Percentiles rank a stretch among this genome's conserved stretches.
These are phyloP conservation scores for Gallinago nigripennis DNA, from an alignment of 2,797 vertebrate genomes.

Conservation along the genomic window DNA sequence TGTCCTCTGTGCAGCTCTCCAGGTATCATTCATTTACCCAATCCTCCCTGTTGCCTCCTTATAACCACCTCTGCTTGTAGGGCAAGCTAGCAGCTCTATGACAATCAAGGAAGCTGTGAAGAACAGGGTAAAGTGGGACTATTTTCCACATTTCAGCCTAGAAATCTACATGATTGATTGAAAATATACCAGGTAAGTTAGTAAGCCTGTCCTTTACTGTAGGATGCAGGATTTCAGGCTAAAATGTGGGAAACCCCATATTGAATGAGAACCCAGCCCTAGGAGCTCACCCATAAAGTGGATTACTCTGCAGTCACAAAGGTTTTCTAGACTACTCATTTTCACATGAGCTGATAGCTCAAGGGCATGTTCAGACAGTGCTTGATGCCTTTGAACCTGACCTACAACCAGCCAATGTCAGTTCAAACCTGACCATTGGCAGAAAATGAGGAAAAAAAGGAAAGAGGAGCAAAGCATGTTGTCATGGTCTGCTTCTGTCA, in stretches of 20 bases:
- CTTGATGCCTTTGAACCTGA: conserved; percentile 47
- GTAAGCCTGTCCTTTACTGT: not conserved
- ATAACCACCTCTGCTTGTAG: not conserved
- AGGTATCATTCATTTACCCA: not conserved
- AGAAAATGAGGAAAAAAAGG: not conserved
- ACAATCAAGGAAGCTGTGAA: not conserved
- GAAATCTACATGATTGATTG: not conserved
- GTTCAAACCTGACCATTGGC: not conserved
- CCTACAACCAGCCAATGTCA: conserved; percentile 40
- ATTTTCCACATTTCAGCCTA: not conserved
- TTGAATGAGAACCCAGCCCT: not conserved
- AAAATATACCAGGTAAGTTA: not conserved
- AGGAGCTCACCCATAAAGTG: not conserved
- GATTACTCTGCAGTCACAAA: not conserved
- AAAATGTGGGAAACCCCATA: not conserved
- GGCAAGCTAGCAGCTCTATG: not conserved
- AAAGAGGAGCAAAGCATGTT: not conserved
- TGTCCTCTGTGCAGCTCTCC: not conserved
- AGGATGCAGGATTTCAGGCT: not conserved
- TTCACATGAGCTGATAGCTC: conserved; percentile 27
- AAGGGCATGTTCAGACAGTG: conserved; percentile 33
- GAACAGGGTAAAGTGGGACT: not conserved
- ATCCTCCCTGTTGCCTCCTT: not conserved
- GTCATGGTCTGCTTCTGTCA: conserved; percentile 19
- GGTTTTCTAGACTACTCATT: conserved; percentile 34